Percentiles rank a stretch among this genome's conserved stretches.
Evolutionary conservation across 2,888 invertebrate species (phyloP).

Genomic region (Oasisia sp.): DNA sequence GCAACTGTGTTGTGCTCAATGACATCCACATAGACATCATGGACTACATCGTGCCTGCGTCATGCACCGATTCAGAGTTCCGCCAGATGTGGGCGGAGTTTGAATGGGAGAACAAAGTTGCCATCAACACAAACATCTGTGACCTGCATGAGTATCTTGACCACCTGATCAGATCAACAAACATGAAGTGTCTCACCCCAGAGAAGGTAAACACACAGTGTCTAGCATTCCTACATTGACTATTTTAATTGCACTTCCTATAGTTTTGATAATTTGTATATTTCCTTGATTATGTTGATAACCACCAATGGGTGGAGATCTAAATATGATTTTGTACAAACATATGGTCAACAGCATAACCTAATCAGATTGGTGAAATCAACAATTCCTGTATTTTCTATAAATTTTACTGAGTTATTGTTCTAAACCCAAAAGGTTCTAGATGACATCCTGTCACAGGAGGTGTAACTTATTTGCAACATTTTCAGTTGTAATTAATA

Average conservation of each 20-base stretch:
- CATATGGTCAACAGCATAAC: no score
- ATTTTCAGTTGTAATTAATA: neutral
- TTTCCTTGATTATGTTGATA: no score
- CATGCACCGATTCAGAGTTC: slow-evolving; percentile 95
- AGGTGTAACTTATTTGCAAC: no score
- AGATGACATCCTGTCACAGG: neutral
- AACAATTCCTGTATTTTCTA: no score
- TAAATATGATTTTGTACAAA: no score
- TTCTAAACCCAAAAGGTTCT: neutral
- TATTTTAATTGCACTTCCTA: no score
- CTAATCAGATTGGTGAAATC: no score
- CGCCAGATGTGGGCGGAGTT: slow-evolving; percentile 99
- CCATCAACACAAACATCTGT: slow-evolving; percentile 89
- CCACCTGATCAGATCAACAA: slow-evolving; percentile 92
- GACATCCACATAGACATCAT: slow-evolving; percentile 99
- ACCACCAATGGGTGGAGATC: no score
- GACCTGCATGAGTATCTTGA: slow-evolving; percentile 92
- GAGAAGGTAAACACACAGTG: slow-evolving; percentile 76
- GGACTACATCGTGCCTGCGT: slow-evolving; percentile 86
- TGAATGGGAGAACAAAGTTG: slow-evolving; percentile 99
- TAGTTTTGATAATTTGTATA: no score
- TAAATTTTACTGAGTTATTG: neutral
- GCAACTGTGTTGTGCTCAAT: slow-evolving; percentile 97
- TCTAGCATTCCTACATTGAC: neutral
- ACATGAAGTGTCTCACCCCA: slow-evolving; percentile 99